Percentiles rank a stretch among this genome's conserved stretches.
phyloP scores from a whole-genome alignment of 2,888 invertebrate species.

The Morpho achilles region DNA sequence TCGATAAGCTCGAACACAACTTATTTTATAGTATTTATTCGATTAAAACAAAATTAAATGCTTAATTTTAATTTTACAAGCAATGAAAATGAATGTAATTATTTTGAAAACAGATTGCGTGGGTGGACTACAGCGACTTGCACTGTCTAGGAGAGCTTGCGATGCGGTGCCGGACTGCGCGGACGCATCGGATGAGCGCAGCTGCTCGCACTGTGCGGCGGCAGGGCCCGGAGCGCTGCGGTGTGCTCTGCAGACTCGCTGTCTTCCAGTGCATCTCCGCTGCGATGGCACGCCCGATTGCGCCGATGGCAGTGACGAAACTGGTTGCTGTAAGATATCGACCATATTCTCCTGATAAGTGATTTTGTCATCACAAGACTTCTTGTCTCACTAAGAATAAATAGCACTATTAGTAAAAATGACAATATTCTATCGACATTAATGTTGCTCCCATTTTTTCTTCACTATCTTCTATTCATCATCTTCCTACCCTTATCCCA shows the following conservation, averaged over 20 bases:
- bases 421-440: no score
- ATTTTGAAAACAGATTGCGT: slow-evolving; percentile 80
- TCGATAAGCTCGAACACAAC: no score
- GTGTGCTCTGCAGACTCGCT: slow-evolving; percentile 88
- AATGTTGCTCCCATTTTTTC: no score
- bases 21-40: no score
- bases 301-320: slow-evolving; percentile 91
- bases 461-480: no score
- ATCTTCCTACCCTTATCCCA: no score
- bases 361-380: no score
- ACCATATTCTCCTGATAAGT: no score
- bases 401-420: no score
- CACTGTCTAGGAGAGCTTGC: slow-evolving; percentile 87
- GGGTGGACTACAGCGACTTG: slow-evolving; percentile 84
- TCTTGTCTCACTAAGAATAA: no score
- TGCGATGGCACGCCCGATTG: slow-evolving; percentile 93
- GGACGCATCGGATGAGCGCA: slow-evolving; percentile 88
- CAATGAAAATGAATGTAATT: not conserved
- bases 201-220: slow-evolving; percentile 87
- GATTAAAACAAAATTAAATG: no score
- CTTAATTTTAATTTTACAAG: no score
- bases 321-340: slow-evolving; percentile 86
- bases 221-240: slow-evolving; percentile 82
- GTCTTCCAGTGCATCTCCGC: slow-evolving; percentile 83
- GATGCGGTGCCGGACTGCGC: slow-evolving; percentile 93